These are phyloP conservation scores for Hylaeus anthracinus DNA, from an alignment of 1,140 invertebrate species.

Conservation along the genomic window DNA sequence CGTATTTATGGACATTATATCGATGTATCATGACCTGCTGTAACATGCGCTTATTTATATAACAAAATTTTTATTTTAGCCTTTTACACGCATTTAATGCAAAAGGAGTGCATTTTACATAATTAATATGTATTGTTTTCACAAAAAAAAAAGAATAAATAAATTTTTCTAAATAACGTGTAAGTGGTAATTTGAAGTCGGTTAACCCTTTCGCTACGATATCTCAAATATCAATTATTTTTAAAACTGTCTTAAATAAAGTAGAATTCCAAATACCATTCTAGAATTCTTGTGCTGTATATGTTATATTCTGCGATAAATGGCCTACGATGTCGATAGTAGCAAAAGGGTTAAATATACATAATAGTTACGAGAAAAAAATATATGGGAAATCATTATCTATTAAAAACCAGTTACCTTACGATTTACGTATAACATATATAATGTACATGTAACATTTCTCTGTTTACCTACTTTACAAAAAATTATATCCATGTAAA, in stretches of 20 bases:
- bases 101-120: conserved; percentile 94
- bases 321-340: no score
- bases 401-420: conserved; percentile 20
- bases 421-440: conserved; percentile 26
- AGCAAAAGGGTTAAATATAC: background rate
- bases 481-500: conserved; percentile 41
- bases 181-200: conserved; percentile 32
- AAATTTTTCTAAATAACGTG: conserved; percentile 27
- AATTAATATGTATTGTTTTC: conserved; percentile 50
- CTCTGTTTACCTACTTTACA: conserved; percentile 45
- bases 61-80: conserved; percentile 79
- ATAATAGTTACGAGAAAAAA: conserved; percentile 1
- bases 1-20: background rate
- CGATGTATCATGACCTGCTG: conserved; percentile 15
- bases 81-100: conserved; percentile 93
- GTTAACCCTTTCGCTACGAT: background rate
- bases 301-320: no score
- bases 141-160: conserved; percentile 2
- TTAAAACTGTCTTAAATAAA: no score
- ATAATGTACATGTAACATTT: conserved; percentile 43
- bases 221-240: no score
- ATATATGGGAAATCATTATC: background rate
- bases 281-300: no score
- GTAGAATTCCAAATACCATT: no score
- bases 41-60: conserved; percentile 26